Evolutionary conservation across 2,888 invertebrate genomes (phyloP).

Genomic region (Leistus spinibarbis): DNA sequence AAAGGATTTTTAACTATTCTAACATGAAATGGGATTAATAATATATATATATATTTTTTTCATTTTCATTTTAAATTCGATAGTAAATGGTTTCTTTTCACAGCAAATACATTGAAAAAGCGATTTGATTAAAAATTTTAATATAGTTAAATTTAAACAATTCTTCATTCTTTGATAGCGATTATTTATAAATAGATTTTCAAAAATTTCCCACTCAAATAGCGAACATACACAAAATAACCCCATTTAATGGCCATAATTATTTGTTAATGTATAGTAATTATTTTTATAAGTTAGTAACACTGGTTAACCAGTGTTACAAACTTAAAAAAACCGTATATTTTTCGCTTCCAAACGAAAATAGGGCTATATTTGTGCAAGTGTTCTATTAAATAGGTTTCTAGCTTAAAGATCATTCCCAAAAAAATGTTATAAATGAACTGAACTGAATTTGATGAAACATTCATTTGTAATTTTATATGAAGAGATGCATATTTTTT

Average conservation of each 20-base stretch:
- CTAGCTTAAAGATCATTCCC: neutral
- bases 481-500: conserved; percentile 25
- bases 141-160: conserved; percentile 30
- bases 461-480: conserved; percentile 17
- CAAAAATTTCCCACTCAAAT: conserved; percentile 28
- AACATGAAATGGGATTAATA: conserved; percentile 52
- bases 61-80: conserved; percentile 51
- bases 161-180: conserved; percentile 22
- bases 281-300: too few species aligned
- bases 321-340: too few species aligned
- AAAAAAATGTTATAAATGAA: neutral
- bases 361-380: neutral
- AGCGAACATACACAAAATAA: neutral
- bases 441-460: conserved; percentile 5
- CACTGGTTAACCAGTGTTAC: too few species aligned
- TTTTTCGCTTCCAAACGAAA: too few species aligned
- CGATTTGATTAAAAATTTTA: conserved; percentile 42
- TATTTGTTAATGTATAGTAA: neutral
- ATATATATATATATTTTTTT: neutral
- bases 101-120: conserved; percentile 53
- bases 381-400: neutral
- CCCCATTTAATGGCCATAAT: neutral
- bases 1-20: conserved; percentile 52
- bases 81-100: conserved; percentile 45
- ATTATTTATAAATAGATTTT: conserved; percentile 33